Evolutionary conservation across 1,140 invertebrate genomes (phyloP).

Genomic region (Neodiprion virginianus): DNA sequence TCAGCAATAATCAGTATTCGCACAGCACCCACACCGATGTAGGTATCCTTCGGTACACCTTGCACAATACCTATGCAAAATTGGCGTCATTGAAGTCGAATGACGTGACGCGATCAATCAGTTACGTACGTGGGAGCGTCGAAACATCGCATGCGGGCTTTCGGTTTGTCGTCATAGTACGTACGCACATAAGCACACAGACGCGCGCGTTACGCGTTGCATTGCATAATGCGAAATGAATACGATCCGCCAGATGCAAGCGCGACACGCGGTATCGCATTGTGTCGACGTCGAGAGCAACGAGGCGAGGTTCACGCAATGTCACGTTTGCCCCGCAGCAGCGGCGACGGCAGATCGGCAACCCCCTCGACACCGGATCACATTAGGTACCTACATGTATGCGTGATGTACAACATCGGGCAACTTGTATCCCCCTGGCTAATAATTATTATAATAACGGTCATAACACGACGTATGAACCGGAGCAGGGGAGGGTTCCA

Average conservation of each 20-base stretch:
- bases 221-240: constrained; percentile 36
- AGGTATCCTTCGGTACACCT: no score
- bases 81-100: no score
- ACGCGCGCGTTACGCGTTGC: no score
- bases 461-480: constrained; percentile 30
- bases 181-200: not conserved
- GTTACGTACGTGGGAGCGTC: not conserved
- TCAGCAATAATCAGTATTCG: no score
- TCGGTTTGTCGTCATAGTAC: constrained; percentile 25
- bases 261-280: constrained; percentile 33
- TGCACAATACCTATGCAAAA: no score
- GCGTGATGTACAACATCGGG: constrained; percentile 25
- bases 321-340: constrained; percentile 39
- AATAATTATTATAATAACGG: constrained; percentile 32
- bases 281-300: constrained; percentile 45
- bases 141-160: constrained; percentile 24
- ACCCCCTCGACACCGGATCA: constrained; percentile 26
- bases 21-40: no score
- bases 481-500: not conserved
- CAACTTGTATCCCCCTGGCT: constrained; percentile 37
- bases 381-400: not conserved
- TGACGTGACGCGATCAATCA: not conserved
- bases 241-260: constrained; percentile 21
- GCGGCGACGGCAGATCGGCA: constrained; percentile 12
- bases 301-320: constrained; percentile 52